Conservation (phyloP, 2,888 invertebrate genomes). For the Idaea biselata region DNA sequence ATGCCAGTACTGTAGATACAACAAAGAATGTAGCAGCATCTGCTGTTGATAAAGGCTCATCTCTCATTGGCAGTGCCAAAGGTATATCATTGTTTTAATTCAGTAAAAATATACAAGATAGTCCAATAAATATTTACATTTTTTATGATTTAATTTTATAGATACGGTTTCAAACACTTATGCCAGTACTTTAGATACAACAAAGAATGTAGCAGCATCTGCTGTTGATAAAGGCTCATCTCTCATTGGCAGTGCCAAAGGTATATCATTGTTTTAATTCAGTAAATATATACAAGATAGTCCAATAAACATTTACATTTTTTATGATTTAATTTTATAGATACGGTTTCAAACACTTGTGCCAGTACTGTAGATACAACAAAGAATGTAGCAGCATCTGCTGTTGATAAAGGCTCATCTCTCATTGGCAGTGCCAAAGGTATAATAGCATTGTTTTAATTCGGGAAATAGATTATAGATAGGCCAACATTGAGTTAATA, state of each 20-base stretch:
- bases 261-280: constrained; percentile 24
- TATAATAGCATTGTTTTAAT: constrained; percentile 9
- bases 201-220: constrained; percentile 36
- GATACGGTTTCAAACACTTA: constrained; percentile 44
- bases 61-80: constrained; percentile 45
- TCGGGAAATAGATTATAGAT: too few species aligned
- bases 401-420: constrained; percentile 37
- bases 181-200: constrained; percentile 42
- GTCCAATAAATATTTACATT: too few species aligned
- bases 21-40: constrained; percentile 37
- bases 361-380: constrained; percentile 32
- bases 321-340: constrained; percentile 29
- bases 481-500: too few species aligned
- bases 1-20: constrained; percentile 32
- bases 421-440: constrained; percentile 42
- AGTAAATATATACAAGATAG: too few species aligned
- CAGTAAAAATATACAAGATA: too few species aligned
- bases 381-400: constrained; percentile 36
- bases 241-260: constrained; percentile 46
- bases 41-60: constrained; percentile 37
- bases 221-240: constrained; percentile 39
- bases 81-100: background rate
- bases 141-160: constrained; percentile 33
- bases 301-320: too few species aligned
- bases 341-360: constrained; percentile 28